Base-by-base conservation (phyloP, 1,140 invertebrate species). In the Leucophenga varia region DNA sequence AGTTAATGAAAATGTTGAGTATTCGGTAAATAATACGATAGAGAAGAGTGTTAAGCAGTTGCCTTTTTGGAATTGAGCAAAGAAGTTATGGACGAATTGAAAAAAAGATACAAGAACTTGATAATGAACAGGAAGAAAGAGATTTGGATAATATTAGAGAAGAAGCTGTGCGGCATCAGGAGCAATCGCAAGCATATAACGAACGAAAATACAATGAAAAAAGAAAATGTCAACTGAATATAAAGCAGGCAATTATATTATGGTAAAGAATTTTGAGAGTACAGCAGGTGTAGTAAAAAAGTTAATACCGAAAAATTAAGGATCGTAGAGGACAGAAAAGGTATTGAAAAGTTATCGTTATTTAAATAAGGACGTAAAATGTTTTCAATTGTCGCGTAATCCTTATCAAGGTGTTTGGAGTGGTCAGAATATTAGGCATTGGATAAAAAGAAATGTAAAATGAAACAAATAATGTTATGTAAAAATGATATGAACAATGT, bases 1-100 rank as follows among this genome's bases (percentile, higher is more conserved):
- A 31, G 8, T 42, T 1, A 21, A 59, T n/a, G n/a, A 19, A 8
- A 14, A 57, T 0, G 50, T 56, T 9, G 56, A 69, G 45, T 53
- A 49, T 47, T 45, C 51, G 0, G n/a, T 67, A 3, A 63, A 67
- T 43, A 61, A 63, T 43, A 47, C 59, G 6, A 16, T 52, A 13
- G 16, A 53, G 43, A 47, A 47, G 9, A 42, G 37, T 6, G 64
- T 44, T 7, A 45, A 42, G 9, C 18, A 48, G 31, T 51, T 46
- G 20, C 52, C 63, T 64, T 1, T 60, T 60, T 22, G 42, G 42
- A 8, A n/a, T 34, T 4, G 20, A 31, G 3, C 42, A 43, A 19
- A 32, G 16, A 34, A 18, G 14, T 34, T 18, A 34, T 20, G 4
- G 31, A 43, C 16, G 12, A 32, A 17, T 3, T 43, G 6, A 34